phyloP scores from a whole-genome alignment of 2,113 vertebrate genomes.

The Megaptera novaeangliae region DNA sequence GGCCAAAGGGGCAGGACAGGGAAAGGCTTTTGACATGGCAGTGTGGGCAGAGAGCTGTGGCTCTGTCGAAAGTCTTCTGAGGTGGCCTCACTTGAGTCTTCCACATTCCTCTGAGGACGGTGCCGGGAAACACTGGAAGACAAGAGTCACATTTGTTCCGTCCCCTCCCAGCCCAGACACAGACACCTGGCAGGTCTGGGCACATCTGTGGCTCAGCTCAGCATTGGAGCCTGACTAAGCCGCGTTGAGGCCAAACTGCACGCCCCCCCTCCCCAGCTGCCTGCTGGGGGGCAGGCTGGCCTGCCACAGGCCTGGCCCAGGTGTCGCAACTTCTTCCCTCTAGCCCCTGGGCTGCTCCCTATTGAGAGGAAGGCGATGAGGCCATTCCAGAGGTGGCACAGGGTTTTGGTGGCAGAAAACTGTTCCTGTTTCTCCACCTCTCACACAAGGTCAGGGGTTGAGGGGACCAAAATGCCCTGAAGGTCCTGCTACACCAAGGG shows the following conservation, averaged over 20 bases:
- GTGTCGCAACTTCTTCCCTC: background rate
- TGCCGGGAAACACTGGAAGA: slow-evolving; percentile 51
- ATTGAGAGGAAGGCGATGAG: background rate
- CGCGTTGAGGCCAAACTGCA: slow-evolving; percentile 14
- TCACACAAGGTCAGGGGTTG: background rate
- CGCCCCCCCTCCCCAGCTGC: background rate
- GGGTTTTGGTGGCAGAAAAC: background rate
- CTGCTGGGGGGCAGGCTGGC: slow-evolving; percentile 31
- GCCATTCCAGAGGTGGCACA: background rate
- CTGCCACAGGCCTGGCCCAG: slow-evolving; percentile 48
- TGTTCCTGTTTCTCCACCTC: background rate
- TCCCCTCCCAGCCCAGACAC: slow-evolving; percentile 65
- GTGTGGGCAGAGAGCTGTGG: background rate
- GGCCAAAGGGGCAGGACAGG: background rate
- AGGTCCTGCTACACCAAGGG: background rate
- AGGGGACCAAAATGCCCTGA: background rate
- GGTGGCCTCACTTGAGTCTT: background rate
- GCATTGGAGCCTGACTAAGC: slow-evolving; percentile 70
- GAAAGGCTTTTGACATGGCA: background rate
- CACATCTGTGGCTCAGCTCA: slow-evolving; percentile 47
- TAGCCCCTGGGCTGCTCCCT: background rate
- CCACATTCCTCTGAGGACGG: slow-evolving; percentile 38
- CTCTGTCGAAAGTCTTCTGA: background rate
- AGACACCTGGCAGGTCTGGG: slow-evolving; percentile 73
- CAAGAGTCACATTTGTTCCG: slow-evolving; percentile 37